Evolutionary conservation across 2,797 vertebrate genomes (phyloP).

Genomic region (Etheostoma perlongum): DNA sequence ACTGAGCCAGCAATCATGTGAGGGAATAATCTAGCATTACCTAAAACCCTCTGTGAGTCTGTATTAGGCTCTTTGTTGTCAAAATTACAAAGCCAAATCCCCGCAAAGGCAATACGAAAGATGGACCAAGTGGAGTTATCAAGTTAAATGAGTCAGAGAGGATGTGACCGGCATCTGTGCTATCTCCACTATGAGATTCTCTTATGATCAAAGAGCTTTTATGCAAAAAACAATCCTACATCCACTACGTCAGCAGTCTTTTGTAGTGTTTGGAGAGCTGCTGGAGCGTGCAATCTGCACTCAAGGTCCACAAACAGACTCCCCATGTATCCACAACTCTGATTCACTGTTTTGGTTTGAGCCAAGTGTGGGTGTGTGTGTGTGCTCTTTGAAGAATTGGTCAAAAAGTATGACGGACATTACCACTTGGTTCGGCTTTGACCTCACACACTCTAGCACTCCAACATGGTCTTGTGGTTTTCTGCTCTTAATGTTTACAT

Average conservation of each 20-base stretch:
- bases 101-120: conserved; percentile 1
- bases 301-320: background rate
- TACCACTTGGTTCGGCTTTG: background rate
- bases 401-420: background rate
- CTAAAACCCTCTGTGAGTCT: conserved; percentile 40
- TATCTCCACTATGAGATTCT: conserved; percentile 33
- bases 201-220: conserved; percentile 27
- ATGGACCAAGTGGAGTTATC: conserved; percentile 12
- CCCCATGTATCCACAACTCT: conserved; percentile 20
- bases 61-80: conserved; percentile 44
- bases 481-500: conserved; percentile 27
- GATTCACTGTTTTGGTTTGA: background rate
- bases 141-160: conserved; percentile 17
- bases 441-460: background rate
- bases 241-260: conserved; percentile 2
- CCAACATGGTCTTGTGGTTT: background rate
- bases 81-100: conserved; percentile 45
- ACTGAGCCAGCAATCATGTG: conserved; percentile 62
- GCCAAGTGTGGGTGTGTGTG: background rate
- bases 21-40: conserved; percentile 65
- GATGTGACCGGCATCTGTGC: conserved; percentile 24
- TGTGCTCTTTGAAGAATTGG: background rate
- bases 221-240: conserved; percentile 11
- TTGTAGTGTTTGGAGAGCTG: conserved; percentile 28
- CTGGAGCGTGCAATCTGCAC: conserved; percentile 2